Evolutionary conservation across 2,888 invertebrate species (phyloP).

Genomic region (Cheilosia variabilis): DNA sequence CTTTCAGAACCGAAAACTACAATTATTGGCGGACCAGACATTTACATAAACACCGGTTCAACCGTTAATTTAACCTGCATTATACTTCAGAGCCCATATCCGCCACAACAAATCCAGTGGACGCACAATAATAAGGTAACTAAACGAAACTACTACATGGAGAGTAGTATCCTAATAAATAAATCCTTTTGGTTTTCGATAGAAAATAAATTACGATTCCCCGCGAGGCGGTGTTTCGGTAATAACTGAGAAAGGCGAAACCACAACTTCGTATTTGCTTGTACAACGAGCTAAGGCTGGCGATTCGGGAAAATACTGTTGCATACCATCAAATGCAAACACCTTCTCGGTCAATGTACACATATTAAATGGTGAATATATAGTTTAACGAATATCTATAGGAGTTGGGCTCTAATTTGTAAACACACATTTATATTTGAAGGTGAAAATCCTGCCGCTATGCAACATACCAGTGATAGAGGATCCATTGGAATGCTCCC

Average conservation of each 20-base stretch:
- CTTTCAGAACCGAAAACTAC: constrained; percentile 87
- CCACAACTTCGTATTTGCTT: constrained; percentile 90
- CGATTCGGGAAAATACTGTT: constrained; percentile 92
- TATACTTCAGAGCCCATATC: constrained; percentile 92
- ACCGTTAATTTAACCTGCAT: constrained; percentile 91
- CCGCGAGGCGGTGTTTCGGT: constrained; percentile 92
- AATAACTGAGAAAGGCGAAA: constrained; percentile 93
- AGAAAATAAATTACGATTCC: constrained; percentile 94
- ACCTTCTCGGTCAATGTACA: constrained; percentile 91
- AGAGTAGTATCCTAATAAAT: not conserved
- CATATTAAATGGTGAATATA: constrained; percentile 89
- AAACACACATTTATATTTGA: not conserved
- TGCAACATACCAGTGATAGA: constrained; percentile 69
- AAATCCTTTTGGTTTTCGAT: constrained; percentile 2
- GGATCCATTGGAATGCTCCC: constrained; percentile 49
- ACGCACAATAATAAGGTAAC: constrained; percentile 91
- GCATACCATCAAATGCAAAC: constrained; percentile 92
- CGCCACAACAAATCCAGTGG: constrained; percentile 93
- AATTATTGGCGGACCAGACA: constrained; percentile 89
- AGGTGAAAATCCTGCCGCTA: constrained; percentile 72
- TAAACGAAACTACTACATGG: not conserved
- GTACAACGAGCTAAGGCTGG: constrained; percentile 90
- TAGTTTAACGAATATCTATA: not conserved
- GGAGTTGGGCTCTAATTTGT: not conserved
- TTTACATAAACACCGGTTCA: constrained; percentile 90